A percentile compares a stretch with the other conserved stretches of the same genome.
phyloP scores from a whole-genome alignment of 2,113 vertebrate species.

The Jacana jacana region DNA sequence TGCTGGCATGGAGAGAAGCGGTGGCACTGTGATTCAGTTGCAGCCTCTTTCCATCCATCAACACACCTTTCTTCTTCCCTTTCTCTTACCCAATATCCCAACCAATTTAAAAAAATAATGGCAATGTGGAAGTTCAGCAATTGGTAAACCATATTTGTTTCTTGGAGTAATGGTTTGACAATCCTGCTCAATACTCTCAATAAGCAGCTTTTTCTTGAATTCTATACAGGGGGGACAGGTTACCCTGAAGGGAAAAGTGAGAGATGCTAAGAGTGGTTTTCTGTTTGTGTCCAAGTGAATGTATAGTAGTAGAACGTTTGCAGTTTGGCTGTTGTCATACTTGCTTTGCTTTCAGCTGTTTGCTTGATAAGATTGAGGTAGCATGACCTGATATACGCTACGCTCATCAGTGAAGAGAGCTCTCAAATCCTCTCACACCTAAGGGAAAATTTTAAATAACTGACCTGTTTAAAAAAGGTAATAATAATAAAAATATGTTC shows the following conservation, averaged over 20 bases:
- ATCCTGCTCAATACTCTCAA: neutral
- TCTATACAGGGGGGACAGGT: neutral
- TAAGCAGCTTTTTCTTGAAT: neutral
- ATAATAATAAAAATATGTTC: neutral
- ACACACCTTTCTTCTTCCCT: neutral
- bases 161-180: neutral
- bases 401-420: neutral
- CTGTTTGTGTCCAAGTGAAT: neutral
- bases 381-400: neutral
- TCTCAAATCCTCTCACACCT: neutral
- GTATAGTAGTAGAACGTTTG: neutral
- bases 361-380: neutral
- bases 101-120: neutral
- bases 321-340: neutral
- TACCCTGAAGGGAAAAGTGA: neutral
- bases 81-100: neutral
- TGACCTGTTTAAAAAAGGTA: neutral
- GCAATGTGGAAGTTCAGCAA: neutral
- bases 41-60: neutral
- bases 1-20: neutral
- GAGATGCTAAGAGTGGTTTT: neutral
- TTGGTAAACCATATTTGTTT: neutral
- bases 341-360: neutral
- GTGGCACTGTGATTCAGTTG: neutral
- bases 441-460: neutral